Conservation (phyloP, 2,888 invertebrate genomes). For the Acanthoscelides obtectus region DNA sequence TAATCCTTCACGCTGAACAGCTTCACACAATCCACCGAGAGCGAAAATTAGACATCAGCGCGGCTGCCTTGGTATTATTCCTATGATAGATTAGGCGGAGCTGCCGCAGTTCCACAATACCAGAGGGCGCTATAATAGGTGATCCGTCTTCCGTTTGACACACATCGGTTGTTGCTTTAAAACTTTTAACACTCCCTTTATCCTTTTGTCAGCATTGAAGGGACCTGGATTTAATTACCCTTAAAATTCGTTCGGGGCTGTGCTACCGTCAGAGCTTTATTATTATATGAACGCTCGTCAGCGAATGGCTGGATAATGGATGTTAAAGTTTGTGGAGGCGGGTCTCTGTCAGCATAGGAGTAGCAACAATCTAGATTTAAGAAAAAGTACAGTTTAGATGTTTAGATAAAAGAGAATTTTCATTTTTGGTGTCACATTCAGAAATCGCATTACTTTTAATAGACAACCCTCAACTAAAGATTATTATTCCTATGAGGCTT, state of each 20-base stretch:
- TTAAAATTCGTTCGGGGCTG: constrained; percentile 8
- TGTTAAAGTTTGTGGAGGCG: neutral
- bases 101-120: neutral
- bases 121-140: constrained; percentile 32
- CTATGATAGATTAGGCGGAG: neutral
- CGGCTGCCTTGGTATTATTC: constrained; percentile 1
- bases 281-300: neutral
- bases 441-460: too few species aligned
- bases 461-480: too few species aligned
- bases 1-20: neutral
- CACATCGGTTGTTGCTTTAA: constrained; percentile 28
- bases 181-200: constrained; percentile 20
- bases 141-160: constrained; percentile 43
- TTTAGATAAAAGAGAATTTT: too few species aligned
- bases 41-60: constrained; percentile 9
- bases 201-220: constrained; percentile 5
- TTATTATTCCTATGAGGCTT: too few species aligned
- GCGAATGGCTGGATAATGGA: neutral
- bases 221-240: constrained; percentile 14
- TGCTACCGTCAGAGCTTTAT: neutral
- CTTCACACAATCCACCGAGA: neutral
- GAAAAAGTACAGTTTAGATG: too few species aligned
- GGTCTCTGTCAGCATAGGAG: neutral
- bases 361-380: neutral
- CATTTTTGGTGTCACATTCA: too few species aligned